Evolutionary conservation across 2,888 invertebrate species (phyloP).

Genomic region (Agrochola litura): DNA sequence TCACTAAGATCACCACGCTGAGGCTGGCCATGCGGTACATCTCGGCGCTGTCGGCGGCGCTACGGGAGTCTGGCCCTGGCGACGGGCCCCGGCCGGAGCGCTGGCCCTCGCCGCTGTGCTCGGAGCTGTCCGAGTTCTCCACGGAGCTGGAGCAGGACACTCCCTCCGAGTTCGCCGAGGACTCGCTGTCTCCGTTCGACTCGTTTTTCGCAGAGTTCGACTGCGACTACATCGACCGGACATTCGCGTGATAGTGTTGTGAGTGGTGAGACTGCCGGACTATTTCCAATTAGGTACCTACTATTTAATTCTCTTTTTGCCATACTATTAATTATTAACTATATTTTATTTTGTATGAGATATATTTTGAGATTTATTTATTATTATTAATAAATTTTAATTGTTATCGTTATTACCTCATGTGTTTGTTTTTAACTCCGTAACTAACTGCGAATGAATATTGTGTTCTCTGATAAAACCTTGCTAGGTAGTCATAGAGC

Average conservation of each 20-base stretch:
- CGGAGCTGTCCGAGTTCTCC: slow-evolving; percentile 90
- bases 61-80: slow-evolving; percentile 85
- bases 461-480: slow-evolving; percentile 37
- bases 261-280: slow-evolving; percentile 72
- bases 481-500: not conserved
- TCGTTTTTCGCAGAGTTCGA: slow-evolving; percentile 89
- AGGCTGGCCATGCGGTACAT: slow-evolving; percentile 97
- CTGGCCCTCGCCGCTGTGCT: slow-evolving; percentile 87
- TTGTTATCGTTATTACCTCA: slow-evolving; percentile 83
- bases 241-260: slow-evolving; percentile 87
- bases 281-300: slow-evolving; percentile 78
- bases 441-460: slow-evolving; percentile 28
- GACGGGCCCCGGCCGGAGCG: slow-evolving; percentile 77
- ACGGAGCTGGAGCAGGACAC: slow-evolving; percentile 87
- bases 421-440: slow-evolving; percentile 69
- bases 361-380: slow-evolving; percentile 82
- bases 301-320: slow-evolving; percentile 82
- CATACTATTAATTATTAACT: slow-evolving; percentile 86
- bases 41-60: slow-evolving; percentile 92
- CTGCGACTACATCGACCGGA: slow-evolving; percentile 87
- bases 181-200: slow-evolving; percentile 91
- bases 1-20: slow-evolving; percentile 97
- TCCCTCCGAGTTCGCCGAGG: slow-evolving; percentile 88
- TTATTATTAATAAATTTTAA: slow-evolving; percentile 86
- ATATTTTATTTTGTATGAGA: slow-evolving; percentile 81